A percentile compares a stretch with the other conserved stretches of the same genome.
These are phyloP conservation scores for Spondyliosoma cantharus DNA, from an alignment of 2,797 vertebrate species.

Conservation along the genomic window DNA sequence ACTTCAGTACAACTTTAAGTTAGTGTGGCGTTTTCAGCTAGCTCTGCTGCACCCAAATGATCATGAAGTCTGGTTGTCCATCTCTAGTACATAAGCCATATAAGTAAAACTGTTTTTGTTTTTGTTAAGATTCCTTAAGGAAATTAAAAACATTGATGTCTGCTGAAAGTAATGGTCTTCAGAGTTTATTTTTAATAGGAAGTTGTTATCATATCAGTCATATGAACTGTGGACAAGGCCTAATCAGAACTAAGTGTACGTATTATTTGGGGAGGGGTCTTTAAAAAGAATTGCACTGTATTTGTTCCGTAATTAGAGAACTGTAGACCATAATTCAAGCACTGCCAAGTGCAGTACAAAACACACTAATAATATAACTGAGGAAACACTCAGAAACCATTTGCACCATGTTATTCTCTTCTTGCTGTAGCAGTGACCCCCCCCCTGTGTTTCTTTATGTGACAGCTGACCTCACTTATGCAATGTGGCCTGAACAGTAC, in stretches of 20 bases:
- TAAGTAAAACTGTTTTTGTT: background rate
- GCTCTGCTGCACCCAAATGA: background rate
- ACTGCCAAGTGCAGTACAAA: slow-evolving; percentile 24
- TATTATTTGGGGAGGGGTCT: slow-evolving; percentile 43
- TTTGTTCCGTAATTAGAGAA: slow-evolving; percentile 59
- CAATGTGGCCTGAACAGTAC: slow-evolving; percentile 13
- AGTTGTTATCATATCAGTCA: slow-evolving; percentile 58
- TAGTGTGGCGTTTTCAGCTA: background rate
- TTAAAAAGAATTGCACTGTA: slow-evolving; percentile 57
- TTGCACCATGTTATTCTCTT: background rate
- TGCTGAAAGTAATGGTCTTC: slow-evolving; percentile 14
- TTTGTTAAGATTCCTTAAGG: background rate
- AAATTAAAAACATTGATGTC: background rate
- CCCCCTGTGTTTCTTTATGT: slow-evolving; percentile 17
- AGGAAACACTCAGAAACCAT: slow-evolving; percentile 29
- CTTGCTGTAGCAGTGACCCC: slow-evolving; percentile 29
- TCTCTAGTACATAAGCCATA: background rate
- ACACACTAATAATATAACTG: slow-evolving; percentile 14
- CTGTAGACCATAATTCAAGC: slow-evolving; percentile 42
- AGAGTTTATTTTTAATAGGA: slow-evolving; percentile 19
- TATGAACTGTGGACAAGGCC: slow-evolving; percentile 38
- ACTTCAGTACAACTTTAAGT: background rate
- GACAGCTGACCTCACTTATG: slow-evolving; percentile 45
- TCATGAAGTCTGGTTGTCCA: background rate
- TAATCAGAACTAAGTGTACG: slow-evolving; percentile 42